These are phyloP conservation scores for Azemiops feae DNA, from an alignment of 2,113 vertebrate species.

Conservation along the genomic window DNA sequence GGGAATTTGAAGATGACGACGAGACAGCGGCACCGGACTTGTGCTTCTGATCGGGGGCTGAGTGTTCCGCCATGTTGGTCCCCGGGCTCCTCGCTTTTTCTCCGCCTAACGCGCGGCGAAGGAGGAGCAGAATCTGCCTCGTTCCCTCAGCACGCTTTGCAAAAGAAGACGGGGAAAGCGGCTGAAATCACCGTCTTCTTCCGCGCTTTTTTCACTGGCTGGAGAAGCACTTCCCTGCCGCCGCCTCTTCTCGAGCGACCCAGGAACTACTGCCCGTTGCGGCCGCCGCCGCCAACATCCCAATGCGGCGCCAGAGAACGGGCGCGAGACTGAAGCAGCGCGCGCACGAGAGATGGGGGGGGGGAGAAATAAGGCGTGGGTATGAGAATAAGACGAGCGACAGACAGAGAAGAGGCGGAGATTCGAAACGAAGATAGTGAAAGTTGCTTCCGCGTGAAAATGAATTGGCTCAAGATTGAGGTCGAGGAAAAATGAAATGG, in stretches of 20 bases:
- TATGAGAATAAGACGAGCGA: not conserved
- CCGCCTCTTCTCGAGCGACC: constrained; percentile 21
- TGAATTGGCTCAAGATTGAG: not conserved
- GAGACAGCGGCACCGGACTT: constrained; percentile 67
- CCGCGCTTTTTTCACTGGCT: not conserved
- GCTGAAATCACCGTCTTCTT: not conserved
- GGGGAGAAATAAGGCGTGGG: not conserved
- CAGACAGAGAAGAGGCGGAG: not conserved
- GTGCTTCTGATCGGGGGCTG: constrained; percentile 87
- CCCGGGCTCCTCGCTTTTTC: constrained; percentile 63
- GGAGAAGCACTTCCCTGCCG: constrained; percentile 11
- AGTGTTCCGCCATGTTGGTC: constrained; percentile 93
- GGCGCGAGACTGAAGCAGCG: not conserved
- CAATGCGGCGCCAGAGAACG: constrained; percentile 5
- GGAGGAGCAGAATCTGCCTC: not conserved
- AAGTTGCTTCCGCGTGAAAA: constrained; percentile 1
- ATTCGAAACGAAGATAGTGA: not conserved
- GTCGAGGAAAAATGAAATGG: no score
- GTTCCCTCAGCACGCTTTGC: not conserved
- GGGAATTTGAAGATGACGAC: constrained; percentile 56
- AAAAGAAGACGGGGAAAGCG: not conserved
- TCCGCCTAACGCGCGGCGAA: constrained; percentile 54
- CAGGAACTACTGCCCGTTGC: constrained; percentile 16
- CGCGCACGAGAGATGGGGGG: constrained; percentile 37
- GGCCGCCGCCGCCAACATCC: constrained; percentile 28